Evolutionary conservation across 2,113 vertebrate species (phyloP).

Genomic region (Platichthys flesus): DNA sequence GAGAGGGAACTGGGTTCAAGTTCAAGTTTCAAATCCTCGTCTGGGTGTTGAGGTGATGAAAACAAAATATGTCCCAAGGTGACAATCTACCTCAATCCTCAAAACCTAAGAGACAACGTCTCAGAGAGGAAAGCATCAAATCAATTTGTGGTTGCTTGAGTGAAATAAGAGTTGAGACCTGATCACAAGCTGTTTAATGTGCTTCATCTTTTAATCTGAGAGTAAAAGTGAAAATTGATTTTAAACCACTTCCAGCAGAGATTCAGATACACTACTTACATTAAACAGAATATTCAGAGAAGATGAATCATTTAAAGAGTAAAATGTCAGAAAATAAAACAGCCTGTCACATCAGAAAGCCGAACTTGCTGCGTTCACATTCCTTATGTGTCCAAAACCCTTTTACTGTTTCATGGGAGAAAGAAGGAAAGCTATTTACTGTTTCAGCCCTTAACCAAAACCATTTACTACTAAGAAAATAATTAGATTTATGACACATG

Average conservation of each 20-base stretch:
- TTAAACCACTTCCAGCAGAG: too few species aligned
- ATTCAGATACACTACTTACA: not conserved
- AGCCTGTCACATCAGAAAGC: too few species aligned
- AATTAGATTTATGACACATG: not conserved
- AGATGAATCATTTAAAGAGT: too few species aligned
- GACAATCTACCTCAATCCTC: not conserved
- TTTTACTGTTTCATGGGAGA: too few species aligned
- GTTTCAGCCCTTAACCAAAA: not conserved
- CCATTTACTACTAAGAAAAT: not conserved
- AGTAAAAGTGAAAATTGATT: too few species aligned
- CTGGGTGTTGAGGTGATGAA: conserved; percentile 57
- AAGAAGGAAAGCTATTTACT: too few species aligned
- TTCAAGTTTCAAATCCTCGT: conserved; percentile 72
- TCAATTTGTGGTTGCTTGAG: too few species aligned
- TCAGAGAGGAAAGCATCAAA: not conserved
- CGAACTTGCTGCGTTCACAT: too few species aligned
- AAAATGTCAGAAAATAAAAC: too few species aligned
- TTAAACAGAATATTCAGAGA: too few species aligned
- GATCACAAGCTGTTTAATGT: not conserved
- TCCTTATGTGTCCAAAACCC: too few species aligned
- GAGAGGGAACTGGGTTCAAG: conserved; percentile 74
- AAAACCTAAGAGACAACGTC: not conserved
- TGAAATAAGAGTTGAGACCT: not conserved
- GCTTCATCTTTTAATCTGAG: too few species aligned
- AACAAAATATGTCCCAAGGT: conserved; percentile 35